Conservation (phyloP, 2,888 invertebrate genomes). For the Drosophila nigricruria region DNA sequence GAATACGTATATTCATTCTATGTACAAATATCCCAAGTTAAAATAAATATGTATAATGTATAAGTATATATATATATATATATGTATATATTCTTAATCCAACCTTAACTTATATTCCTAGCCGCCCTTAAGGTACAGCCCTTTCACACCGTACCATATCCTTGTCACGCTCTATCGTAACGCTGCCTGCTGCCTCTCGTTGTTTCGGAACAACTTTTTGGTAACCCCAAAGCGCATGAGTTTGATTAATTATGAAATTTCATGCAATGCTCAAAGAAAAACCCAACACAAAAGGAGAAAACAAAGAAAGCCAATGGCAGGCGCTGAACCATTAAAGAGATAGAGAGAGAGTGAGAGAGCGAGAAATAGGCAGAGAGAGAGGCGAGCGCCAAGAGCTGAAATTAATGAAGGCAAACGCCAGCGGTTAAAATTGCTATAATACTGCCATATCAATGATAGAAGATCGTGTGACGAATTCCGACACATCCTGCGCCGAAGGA, state of each 20-base stretch:
- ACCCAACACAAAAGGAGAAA: conserved; percentile 38
- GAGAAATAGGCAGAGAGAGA: neutral
- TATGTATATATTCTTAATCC: neutral
- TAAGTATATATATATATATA: neutral
- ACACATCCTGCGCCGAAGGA: conserved; percentile 59
- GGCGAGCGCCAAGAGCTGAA: conserved; percentile 64
- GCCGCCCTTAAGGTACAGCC: neutral
- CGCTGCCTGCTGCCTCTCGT: conserved; percentile 22
- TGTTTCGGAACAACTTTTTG: conserved; percentile 5
- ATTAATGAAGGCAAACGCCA: conserved; percentile 79
- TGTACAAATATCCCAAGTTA: neutral
- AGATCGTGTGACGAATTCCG: conserved; percentile 65
- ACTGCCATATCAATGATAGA: conserved; percentile 23
- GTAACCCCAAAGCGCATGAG: conserved; percentile 66
- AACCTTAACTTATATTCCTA: neutral
- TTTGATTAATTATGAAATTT: conserved; percentile 85
- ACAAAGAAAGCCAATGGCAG: conserved; percentile 55
- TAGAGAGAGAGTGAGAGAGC: neutral
- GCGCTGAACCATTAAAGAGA: conserved; percentile 29
- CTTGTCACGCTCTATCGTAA: conserved; percentile 71
- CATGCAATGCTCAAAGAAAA: conserved; percentile 79
- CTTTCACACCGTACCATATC: conserved; percentile 55
- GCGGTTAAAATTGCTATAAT: conserved; percentile 66
- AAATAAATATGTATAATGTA: neutral
- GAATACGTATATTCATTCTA: neutral